These are phyloP conservation scores for Aleadryas rufinucha DNA, from an alignment of 2,113 vertebrate genomes.

Conservation along the genomic window DNA sequence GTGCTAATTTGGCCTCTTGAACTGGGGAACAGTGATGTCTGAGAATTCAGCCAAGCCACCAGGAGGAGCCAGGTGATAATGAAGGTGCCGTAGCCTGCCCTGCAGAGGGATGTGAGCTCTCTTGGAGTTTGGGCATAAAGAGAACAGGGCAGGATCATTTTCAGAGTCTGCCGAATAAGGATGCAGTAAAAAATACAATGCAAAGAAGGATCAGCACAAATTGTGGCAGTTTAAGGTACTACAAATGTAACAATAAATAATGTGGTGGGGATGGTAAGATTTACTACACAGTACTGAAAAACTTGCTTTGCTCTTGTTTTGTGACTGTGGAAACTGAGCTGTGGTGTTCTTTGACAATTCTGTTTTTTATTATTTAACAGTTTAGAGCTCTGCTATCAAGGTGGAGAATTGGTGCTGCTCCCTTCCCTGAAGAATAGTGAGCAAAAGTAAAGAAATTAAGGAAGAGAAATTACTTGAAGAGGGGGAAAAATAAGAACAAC, in stretches of 20 bases:
- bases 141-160: background rate
- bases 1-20: background rate
- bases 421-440: background rate
- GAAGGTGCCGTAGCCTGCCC: background rate
- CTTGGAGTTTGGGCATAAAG: background rate
- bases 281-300: background rate
- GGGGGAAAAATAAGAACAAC: background rate
- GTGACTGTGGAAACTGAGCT: background rate
- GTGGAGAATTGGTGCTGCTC: background rate
- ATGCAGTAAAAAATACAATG: background rate
- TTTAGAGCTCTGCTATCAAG: background rate
- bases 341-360: background rate
- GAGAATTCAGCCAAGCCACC: background rate
- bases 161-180: background rate
- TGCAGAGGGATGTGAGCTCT: background rate
- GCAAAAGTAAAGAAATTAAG: background rate
- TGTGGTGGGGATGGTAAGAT: background rate
- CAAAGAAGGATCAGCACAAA: background rate
- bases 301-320: background rate
- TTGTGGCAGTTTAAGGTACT: background rate
- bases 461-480: background rate
- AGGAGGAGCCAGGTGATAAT: background rate
- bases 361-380: background rate
- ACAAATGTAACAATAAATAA: background rate
- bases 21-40: background rate